phyloP scores from a whole-genome alignment of 2,113 vertebrate species.

The Lepus americanus region DNA sequence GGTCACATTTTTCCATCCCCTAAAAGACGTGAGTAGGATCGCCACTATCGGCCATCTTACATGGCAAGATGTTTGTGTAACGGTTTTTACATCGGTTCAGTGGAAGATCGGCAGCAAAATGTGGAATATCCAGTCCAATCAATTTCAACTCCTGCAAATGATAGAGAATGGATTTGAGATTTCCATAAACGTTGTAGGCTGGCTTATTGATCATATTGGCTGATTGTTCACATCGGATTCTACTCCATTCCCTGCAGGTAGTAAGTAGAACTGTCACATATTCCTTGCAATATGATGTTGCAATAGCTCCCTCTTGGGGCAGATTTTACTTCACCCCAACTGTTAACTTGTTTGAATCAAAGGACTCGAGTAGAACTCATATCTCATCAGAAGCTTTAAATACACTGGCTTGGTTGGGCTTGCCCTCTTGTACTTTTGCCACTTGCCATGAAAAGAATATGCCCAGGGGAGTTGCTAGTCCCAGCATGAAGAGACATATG shows the following conservation, averaged over 20 bases:
- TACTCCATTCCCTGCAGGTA: neutral
- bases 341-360: neutral
- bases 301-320: neutral
- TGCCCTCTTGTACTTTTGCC: neutral
- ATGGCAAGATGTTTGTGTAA: slow-evolving; percentile 98
- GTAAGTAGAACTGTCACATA: neutral
- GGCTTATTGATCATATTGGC: neutral
- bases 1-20: neutral
- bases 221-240: neutral
- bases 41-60: slow-evolving; percentile 87
- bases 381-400: neutral
- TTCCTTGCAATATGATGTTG: neutral
- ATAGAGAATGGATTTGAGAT: slow-evolving; percentile 72
- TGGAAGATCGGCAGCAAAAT: slow-evolving; percentile 96
- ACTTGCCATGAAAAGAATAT: neutral
- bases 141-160: slow-evolving; percentile 93
- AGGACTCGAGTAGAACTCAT: neutral
- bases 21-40: rapidly evolving
- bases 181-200: neutral
- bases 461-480: neutral
- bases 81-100: slow-evolving; percentile 97
- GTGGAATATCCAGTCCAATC: slow-evolving; percentile 95
- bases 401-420: neutral
- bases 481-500: neutral
- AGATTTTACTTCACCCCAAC: no score